phyloP scores from a whole-genome alignment of 2,113 vertebrate species.

The Vireo altiloquus region DNA sequence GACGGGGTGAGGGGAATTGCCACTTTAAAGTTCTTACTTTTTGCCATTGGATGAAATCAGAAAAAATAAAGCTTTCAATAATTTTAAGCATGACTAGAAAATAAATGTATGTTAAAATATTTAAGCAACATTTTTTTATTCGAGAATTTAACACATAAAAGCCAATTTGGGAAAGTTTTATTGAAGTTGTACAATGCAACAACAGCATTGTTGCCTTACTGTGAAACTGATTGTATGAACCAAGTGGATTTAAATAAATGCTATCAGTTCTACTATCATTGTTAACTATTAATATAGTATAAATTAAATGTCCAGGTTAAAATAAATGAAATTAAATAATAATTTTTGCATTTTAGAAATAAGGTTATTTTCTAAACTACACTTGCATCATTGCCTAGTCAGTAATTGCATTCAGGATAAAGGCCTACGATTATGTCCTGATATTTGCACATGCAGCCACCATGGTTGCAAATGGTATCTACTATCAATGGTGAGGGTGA shows the following conservation, averaged over 20 bases:
- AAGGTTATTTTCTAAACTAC: neutral
- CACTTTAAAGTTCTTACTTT: neutral
- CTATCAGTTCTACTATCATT: accelerated
- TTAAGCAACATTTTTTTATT: neutral
- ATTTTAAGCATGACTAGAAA: neutral
- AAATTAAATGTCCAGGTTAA: neutral
- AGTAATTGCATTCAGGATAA: neutral
- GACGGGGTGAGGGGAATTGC: accelerated
- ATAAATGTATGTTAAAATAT: neutral
- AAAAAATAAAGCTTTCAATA: neutral
- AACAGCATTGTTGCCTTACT: neutral
- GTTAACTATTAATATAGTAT: neutral
- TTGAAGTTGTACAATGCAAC: neutral
- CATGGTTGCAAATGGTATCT: neutral
- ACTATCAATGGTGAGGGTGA: accelerated
- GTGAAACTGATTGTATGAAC: neutral
- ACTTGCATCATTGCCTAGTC: neutral
- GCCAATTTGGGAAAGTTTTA: neutral
- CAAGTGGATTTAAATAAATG: neutral
- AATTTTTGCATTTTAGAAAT: neutral
- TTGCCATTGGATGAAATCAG: neutral
- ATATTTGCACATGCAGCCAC: neutral
- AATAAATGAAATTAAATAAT: neutral
- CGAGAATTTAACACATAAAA: neutral
- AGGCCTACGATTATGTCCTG: neutral